Evolutionary conservation across 1,140 invertebrate genomes (phyloP).

Genomic region (Drosophila yakuba): DNA sequence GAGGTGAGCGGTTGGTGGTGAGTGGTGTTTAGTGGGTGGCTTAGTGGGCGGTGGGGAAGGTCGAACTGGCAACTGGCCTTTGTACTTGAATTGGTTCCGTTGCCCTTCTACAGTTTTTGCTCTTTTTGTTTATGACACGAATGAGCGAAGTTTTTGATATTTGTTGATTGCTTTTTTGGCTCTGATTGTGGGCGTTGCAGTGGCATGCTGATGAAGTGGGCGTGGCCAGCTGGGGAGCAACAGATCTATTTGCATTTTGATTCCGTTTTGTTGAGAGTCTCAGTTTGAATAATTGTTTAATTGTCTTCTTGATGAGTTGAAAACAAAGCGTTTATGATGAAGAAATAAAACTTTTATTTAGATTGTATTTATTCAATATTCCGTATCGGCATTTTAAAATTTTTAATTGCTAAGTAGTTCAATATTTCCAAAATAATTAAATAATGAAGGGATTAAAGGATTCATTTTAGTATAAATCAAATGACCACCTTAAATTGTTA

Average conservation of each 20-base stretch:
- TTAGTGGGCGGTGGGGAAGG: constrained; percentile 11
- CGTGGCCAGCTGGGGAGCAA: constrained; percentile 28
- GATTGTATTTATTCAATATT: neutral
- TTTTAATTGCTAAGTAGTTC: no score
- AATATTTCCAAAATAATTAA: no score
- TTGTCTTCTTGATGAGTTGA: constrained; percentile 29
- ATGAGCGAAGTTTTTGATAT: constrained; percentile 78
- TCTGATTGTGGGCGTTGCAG: constrained; percentile 50
- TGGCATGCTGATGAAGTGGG: constrained; percentile 34
- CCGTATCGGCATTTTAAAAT: neutral
- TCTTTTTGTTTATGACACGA: constrained; percentile 70
- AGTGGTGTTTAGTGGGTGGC: neutral
- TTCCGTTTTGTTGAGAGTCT: constrained; percentile 18
- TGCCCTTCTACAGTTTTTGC: constrained; percentile 30
- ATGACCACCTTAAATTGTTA: no score
- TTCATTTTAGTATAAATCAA: no score
- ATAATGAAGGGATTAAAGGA: no score
- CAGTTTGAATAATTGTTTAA: constrained; percentile 34
- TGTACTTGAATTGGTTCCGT: constrained; percentile 47
- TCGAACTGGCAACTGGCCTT: constrained; percentile 60
- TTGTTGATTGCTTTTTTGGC: constrained; percentile 73
- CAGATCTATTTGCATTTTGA: constrained; percentile 54
- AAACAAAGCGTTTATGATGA: neutral
- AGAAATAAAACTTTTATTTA: neutral
- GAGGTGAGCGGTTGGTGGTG: neutral